Evolutionary conservation across 2,113 vertebrate genomes (phyloP), one percentile per base, ranked within the genome.

Genomic region (Rynchops niger): DNA sequence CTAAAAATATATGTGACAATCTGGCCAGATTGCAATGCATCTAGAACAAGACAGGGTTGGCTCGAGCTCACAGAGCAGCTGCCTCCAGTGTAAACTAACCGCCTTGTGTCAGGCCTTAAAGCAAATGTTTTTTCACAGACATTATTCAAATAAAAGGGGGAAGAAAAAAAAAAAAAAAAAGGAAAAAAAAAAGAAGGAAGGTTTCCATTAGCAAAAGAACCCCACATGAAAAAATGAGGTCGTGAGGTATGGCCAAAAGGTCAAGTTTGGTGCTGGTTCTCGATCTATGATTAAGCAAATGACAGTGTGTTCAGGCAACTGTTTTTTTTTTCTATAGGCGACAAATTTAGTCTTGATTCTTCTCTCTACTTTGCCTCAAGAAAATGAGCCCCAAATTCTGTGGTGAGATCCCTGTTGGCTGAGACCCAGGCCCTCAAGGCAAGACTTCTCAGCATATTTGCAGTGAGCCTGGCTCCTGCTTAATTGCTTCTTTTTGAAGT

Each of bases 1-100:
- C 90, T 96, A 94, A 97, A 96, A 96, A 89, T 88, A 90, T 59
- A 95, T 86, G 43, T 88, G 92, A 96, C 81, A 93, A 85, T 94
- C 59, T 92, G 77, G 77, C 77, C 61, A 81, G 70, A 72, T 81
- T 86, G 49, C 58, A 78, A 1, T 70, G 77, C 55, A 74, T 92
- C 74, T 86, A 34, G 71, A 59, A 38, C 58, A 65, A 63, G 62
- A 82, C 25, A 50, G 53, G 29, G 32, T 71, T 96, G 95, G 89
- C 90, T 77, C 0, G 0, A 66, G 56, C 74, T 88, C 70, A 93
- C 70, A 95, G 66, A 92, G 47, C 95, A 97, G 95, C 95, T 97
- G 95, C 61, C 82, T 96, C 84, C 74, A 92, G 80, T 89, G 84
- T 96, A 95, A 97, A 97, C 66, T 88, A 82, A 79, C 50, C 0